Conservation (phyloP, 2,113 vertebrate species). For the Phylloscopus trochilus region DNA sequence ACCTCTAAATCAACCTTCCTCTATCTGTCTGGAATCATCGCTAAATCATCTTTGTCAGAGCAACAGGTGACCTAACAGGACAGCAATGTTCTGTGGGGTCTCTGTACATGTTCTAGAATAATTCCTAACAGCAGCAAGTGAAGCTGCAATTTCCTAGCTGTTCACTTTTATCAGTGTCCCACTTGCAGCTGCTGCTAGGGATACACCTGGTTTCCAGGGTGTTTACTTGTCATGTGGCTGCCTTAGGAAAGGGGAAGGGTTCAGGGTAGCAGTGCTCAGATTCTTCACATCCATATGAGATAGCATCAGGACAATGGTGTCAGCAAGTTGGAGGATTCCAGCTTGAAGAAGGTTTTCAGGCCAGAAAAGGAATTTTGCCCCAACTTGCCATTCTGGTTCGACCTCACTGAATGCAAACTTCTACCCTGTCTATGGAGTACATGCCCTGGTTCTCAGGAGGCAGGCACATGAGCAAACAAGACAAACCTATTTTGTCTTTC, state of each 20-base stretch:
- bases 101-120: not conserved
- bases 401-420: rapidly evolving
- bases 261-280: not conserved
- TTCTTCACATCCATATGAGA: not conserved
- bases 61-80: not conserved
- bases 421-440: not conserved
- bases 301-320: not conserved
- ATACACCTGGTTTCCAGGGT: not conserved
- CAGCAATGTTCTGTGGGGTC: not conserved
- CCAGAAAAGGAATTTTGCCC: not conserved
- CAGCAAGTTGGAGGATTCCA: not conserved
- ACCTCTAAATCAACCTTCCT: not conserved
- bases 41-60: not conserved
- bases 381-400: not conserved
- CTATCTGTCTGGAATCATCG: not conserved
- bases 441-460: not conserved
- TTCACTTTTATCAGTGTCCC: not conserved
- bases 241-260: not conserved
- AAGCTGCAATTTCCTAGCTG: not conserved
- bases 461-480: not conserved
- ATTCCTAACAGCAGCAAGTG: not conserved
- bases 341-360: not conserved
- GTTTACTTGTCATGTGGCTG: not conserved
- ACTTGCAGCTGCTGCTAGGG: not conserved
- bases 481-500: not conserved